phyloP scores from a whole-genome alignment of 1,140 invertebrate species.

The Centruroides vittatus region DNA sequence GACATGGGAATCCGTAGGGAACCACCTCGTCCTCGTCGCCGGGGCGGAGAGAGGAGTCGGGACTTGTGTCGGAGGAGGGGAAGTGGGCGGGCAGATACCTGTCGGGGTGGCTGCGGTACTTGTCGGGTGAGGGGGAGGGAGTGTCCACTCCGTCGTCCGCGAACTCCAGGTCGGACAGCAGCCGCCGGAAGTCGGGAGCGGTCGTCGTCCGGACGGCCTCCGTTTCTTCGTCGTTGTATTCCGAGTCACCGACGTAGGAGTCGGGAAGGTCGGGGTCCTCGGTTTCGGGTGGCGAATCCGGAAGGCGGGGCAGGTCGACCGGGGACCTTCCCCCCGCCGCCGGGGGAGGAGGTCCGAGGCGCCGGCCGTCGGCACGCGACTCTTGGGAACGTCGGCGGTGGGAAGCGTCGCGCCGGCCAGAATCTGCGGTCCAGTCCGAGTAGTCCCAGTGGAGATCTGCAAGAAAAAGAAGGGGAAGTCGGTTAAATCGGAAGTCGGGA shows the following conservation, averaged over 20 bases:
- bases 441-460: slow-evolving; percentile 88
- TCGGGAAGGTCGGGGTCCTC: slow-evolving; percentile 1
- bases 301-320: not conserved
- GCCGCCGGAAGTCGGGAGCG: not conserved
- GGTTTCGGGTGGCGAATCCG: not conserved
- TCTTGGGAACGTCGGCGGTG: not conserved
- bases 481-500: too few species aligned
- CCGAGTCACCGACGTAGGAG: not conserved
- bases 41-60: not conserved
- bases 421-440: slow-evolving; percentile 62
- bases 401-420: not conserved
- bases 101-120: slow-evolving; percentile 66
- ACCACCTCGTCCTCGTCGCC: slow-evolving; percentile 2
- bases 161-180: slow-evolving; percentile 4
- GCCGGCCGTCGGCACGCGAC: slow-evolving; percentile 8
- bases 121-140: slow-evolving; percentile 35
- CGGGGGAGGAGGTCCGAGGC: slow-evolving; percentile 9
- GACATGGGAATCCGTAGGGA: slow-evolving; percentile 10
- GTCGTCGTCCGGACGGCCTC: not conserved
- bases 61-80: slow-evolving; percentile 5
- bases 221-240: not conserved
- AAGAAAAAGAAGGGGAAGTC: slow-evolving; percentile 7
- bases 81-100: slow-evolving; percentile 52
- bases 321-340: not conserved
- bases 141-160: not conserved